A percentile compares a stretch with the other conserved stretches of the same genome.
phyloP scores from a whole-genome alignment of 2,113 vertebrate species.

The Mirza zaza region DNA sequence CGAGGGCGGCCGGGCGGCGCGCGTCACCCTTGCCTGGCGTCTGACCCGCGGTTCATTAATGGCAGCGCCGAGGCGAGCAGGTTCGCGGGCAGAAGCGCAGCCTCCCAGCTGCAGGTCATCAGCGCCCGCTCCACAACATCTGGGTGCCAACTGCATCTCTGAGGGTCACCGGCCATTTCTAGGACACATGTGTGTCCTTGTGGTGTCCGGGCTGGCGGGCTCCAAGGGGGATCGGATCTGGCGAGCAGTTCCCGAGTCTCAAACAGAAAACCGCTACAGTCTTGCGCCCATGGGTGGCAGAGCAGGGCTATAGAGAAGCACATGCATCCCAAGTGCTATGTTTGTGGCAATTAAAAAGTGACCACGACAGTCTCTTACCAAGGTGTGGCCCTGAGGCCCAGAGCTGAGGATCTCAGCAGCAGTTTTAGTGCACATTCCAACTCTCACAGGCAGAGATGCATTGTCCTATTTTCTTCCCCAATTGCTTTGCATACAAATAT shows the following conservation, averaged over 20 bases:
- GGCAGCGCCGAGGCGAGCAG: slow-evolving; percentile 34
- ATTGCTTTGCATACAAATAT: not conserved
- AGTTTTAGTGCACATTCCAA: fast-evolving
- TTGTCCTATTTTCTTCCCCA: not conserved
- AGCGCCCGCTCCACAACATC: not conserved
- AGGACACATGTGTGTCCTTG: slow-evolving; percentile 68
- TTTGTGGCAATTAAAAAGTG: too few species aligned
- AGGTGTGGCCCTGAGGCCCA: not conserved
- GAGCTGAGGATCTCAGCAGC: not conserved
- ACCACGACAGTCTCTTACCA: not conserved
- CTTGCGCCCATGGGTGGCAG: not conserved
- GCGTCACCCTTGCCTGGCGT: slow-evolving; percentile 28
- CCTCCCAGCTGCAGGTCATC: slow-evolving; percentile 64
- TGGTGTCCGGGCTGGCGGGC: not conserved
- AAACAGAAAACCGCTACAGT: not conserved
- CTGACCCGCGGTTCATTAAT: slow-evolving; percentile 68
- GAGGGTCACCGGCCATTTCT: slow-evolving; percentile 37
- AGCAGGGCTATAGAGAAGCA: not conserved
- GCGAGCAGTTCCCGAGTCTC: not conserved
- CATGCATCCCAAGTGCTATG: not conserved
- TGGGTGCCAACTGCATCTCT: not conserved
- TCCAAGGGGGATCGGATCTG: not conserved
- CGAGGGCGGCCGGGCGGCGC: not conserved
- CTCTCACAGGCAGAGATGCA: fast-evolving
- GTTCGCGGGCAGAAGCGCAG: slow-evolving; percentile 57